A percentile compares a stretch with the other conserved stretches of the same genome.
Conservation (phyloP, 2,113 vertebrate genomes). For the Panthera tigris region DNA sequence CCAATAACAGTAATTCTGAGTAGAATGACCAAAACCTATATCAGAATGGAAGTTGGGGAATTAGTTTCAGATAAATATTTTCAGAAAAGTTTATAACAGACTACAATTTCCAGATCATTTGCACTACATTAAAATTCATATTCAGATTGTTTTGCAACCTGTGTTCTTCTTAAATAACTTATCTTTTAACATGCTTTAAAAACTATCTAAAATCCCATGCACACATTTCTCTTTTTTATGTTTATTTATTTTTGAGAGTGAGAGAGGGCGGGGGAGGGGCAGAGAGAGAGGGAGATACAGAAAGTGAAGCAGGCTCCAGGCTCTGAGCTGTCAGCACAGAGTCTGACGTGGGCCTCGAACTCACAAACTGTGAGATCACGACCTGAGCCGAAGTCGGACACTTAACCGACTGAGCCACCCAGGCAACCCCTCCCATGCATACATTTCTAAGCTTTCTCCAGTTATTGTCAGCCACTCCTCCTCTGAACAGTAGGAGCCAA, state of each 20-base stretch:
- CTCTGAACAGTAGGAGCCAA: not conserved
- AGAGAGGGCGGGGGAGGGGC: too few species aligned
- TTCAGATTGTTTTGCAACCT: not conserved
- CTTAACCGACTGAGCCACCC: too few species aligned
- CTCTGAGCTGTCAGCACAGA: too few species aligned
- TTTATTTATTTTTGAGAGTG: too few species aligned
- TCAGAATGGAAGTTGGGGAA: not conserved
- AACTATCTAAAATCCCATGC: not conserved
- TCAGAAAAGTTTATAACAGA: not conserved
- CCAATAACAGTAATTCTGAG: not conserved
- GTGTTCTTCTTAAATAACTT: not conserved
- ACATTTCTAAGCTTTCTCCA: not conserved
- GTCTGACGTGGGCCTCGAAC: too few species aligned
- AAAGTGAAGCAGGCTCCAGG: too few species aligned
- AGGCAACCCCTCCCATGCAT: not conserved
- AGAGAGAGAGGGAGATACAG: too few species aligned
- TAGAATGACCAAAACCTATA: not conserved
- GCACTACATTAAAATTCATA: not conserved
- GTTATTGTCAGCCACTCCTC: not conserved
- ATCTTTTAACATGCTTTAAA: constrained; percentile 3
- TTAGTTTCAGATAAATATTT: constrained; percentile 2
- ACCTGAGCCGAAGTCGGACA: too few species aligned
- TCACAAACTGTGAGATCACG: too few species aligned
- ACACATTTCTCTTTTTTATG: not conserved
- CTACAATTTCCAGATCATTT: not conserved